Percentiles rank a stretch among this genome's conserved stretches.
Conservation (phyloP, 30 jellyfish, hydroid and myxozoan genomes). For the Cassiopea xamachana region DNA sequence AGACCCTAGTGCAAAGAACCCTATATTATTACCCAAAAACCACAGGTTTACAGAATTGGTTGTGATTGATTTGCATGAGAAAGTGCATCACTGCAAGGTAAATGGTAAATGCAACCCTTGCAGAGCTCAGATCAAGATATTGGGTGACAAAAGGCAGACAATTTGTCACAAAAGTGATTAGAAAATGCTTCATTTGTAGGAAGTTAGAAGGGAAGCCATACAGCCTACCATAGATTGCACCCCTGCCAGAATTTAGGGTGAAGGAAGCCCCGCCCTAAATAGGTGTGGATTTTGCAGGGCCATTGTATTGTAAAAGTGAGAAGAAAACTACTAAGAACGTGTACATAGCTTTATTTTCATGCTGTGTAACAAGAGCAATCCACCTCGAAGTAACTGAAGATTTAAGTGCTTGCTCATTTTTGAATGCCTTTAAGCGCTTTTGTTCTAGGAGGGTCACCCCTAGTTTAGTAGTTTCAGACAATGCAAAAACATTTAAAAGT, state of each 20-base stretch:
- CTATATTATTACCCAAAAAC: conserved; percentile 43
- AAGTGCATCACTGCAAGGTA: conserved; percentile 51
- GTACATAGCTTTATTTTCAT: conserved; percentile 46
- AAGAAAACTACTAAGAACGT: conserved; percentile 7
- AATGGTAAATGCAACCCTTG: conserved; percentile 52
- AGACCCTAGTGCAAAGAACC: conserved; percentile 20
- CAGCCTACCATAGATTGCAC: conserved; percentile 15
- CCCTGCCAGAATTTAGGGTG: conserved; percentile 32
- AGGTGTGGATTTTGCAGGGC: conserved; percentile 44
- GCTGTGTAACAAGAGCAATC: conserved; percentile 58
- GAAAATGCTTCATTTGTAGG: conserved; percentile 6
- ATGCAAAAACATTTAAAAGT: conserved; percentile 62
- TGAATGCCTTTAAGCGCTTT: conserved; percentile 25
- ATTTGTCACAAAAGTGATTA: neutral
- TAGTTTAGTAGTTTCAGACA: conserved; percentile 41
- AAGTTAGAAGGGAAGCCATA: conserved; percentile 34
- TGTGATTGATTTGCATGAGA: conserved; percentile 38
- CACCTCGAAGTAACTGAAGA: conserved; percentile 49
- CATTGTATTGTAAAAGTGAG: conserved; percentile 18
- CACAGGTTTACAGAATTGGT: conserved; percentile 33
- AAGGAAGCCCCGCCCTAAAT: conserved; percentile 39
- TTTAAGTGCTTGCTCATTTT: conserved; percentile 19
- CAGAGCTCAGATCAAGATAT: conserved; percentile 47
- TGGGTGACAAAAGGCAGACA: conserved; percentile 57
- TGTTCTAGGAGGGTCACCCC: conserved; percentile 64